Conservation (phyloP, 2,888 invertebrate species). For the Xestia rhomboidea region DNA sequence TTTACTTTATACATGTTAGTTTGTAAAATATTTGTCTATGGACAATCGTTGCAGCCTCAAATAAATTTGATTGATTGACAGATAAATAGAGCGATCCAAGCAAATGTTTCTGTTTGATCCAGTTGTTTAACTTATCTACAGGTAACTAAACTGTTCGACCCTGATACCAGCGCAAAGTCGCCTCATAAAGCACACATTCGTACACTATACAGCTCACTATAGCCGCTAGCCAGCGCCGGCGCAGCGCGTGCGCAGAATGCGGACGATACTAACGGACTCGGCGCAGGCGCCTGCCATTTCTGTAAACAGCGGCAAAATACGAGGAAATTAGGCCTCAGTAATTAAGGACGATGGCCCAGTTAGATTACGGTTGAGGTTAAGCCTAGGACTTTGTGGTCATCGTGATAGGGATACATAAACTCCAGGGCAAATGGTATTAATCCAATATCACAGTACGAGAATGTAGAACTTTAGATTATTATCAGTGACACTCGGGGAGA, state of each 20-base stretch:
- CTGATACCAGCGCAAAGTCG: constrained; percentile 19
- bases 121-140: background rate
- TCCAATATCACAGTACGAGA: background rate
- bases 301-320: constrained; percentile 52
- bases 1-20: background rate
- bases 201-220: constrained; percentile 1
- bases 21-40: background rate
- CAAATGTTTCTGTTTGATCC: background rate
- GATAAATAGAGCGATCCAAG: background rate
- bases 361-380: constrained; percentile 22
- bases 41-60: background rate
- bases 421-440: too few species aligned
- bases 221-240: constrained; percentile 32
- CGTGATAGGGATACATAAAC: background rate
- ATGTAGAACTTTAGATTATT: background rate
- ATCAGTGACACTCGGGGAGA: background rate
- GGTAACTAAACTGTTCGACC: constrained; percentile 8
- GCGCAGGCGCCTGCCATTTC: constrained; percentile 60
- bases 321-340: constrained; percentile 50
- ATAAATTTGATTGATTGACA: background rate
- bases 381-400: background rate
- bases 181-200: constrained; percentile 37
- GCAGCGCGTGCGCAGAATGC: constrained; percentile 66
- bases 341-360: constrained; percentile 51
- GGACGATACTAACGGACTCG: constrained; percentile 63